Percentiles rank a stretch among this genome's conserved stretches.
These are phyloP conservation scores for Mesembrinibis cayennensis DNA, from an alignment of 2,113 vertebrate genomes.

Conservation along the genomic window DNA sequence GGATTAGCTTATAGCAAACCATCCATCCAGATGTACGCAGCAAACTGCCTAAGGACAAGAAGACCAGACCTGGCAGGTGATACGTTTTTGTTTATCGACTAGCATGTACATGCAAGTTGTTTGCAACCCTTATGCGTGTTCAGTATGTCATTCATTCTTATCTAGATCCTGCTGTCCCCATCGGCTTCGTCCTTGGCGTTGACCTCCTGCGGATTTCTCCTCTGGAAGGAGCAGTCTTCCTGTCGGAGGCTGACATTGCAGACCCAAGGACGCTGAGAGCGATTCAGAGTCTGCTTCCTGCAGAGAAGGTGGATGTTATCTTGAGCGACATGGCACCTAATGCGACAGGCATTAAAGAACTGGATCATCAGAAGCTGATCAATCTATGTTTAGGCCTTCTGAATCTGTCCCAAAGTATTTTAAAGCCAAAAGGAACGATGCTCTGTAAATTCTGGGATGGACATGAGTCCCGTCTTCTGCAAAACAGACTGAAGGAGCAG, in stretches of 20 bases:
- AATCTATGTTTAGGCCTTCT: conserved; percentile 80
- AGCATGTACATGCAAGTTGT: background rate
- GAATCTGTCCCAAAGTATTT: conserved; percentile 74
- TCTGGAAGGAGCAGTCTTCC: conserved; percentile 87
- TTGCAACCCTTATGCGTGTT: background rate
- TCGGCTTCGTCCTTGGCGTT: conserved; percentile 86
- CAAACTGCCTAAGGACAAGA: background rate
- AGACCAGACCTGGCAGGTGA: background rate
- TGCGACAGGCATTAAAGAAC: conserved; percentile 84
- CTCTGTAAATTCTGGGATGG: conserved; percentile 96
- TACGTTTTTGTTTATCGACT: background rate
- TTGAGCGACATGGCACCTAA: conserved; percentile 97
- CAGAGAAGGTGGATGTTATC: conserved; percentile 80
- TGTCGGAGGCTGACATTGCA: conserved; percentile 79
- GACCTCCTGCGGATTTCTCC: conserved; percentile 84
- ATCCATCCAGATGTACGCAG: background rate
- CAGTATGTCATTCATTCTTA: background rate
- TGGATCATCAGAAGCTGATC: conserved; percentile 89
- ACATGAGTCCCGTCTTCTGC: conserved; percentile 69
- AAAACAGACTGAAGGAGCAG: conserved; percentile 71
- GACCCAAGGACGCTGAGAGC: conserved; percentile 67
- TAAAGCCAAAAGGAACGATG: conserved; percentile 79
- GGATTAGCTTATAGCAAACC: background rate
- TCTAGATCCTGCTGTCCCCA: conserved; percentile 76
- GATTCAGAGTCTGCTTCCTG: conserved; percentile 82